These are phyloP conservation scores for Corvus hawaiiensis DNA, from an alignment of 2,113 vertebrate species.

Conservation along the genomic window DNA sequence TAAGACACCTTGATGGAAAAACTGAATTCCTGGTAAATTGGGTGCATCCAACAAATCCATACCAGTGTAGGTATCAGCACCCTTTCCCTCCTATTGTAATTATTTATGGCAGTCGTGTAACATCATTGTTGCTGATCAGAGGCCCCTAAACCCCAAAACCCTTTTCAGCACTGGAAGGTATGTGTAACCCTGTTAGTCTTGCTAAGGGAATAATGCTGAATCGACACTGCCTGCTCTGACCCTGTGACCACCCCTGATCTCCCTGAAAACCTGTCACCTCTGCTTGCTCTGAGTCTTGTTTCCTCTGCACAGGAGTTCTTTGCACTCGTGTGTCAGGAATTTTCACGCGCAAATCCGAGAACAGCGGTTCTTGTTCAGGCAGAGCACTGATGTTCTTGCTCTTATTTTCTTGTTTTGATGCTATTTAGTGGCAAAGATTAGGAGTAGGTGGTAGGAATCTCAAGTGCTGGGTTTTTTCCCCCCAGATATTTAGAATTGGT, in stretches of 20 bases:
- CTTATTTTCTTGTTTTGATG: not conserved
- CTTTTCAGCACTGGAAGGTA: not conserved
- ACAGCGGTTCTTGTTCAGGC: not conserved
- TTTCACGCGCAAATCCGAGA: fast-evolving
- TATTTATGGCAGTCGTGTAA: not conserved
- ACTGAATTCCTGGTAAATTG: not conserved
- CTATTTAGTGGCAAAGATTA: not conserved
- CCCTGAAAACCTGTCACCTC: not conserved
- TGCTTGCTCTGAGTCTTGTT: not conserved
- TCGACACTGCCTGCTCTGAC: not conserved
- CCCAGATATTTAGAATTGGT: not conserved
- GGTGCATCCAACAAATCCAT: not conserved
- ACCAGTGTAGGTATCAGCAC: not conserved
- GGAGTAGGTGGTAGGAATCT: not conserved
- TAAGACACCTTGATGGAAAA: not conserved
- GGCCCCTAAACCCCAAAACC: not conserved
- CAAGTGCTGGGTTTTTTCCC: not conserved
- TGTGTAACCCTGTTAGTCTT: not conserved
- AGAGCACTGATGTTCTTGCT: not conserved
- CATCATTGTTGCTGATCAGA: not conserved
- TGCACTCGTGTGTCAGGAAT: not conserved
- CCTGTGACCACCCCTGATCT: not conserved
- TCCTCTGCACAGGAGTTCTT: not conserved
- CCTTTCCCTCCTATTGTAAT: not conserved
- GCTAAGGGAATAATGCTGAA: not conserved